Conservation (phyloP, 2,113 vertebrate species). For the Bucco capensis region DNA sequence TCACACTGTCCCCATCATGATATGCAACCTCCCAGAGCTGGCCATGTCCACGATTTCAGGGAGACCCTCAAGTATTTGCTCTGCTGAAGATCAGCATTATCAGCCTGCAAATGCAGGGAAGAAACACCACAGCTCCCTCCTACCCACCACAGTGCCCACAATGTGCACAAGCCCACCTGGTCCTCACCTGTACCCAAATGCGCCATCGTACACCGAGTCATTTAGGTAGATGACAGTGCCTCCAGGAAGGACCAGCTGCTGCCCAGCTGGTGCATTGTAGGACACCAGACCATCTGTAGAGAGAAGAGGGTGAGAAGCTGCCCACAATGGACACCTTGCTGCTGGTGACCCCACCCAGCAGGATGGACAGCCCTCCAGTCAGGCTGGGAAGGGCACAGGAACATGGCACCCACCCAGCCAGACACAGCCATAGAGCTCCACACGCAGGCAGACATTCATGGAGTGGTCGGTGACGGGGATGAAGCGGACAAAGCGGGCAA, state of each 20-base stretch:
- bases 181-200: slow-evolving; percentile 82
- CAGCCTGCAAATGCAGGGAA: neutral
- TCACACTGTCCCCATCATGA: accelerated
- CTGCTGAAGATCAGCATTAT: neutral
- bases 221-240: slow-evolving; percentile 87
- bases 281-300: slow-evolving; percentile 88
- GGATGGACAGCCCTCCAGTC: neutral
- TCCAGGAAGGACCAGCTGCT: slow-evolving; percentile 83
- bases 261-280: slow-evolving; percentile 87
- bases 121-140: neutral
- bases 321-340: accelerated
- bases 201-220: slow-evolving; percentile 92
- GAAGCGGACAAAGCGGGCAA: slow-evolving; percentile 90
- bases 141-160: accelerated
- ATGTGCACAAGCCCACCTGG: accelerated
- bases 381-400: neutral
- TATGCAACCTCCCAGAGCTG: neutral
- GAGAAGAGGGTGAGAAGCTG: neutral
- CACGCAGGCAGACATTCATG: slow-evolving; percentile 92
- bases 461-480: slow-evolving; percentile 91
- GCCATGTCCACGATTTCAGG: accelerated
- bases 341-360: neutral
- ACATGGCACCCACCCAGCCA: slow-evolving; percentile 84
- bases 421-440: slow-evolving; percentile 95
- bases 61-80: neutral